phyloP scores from a whole-genome alignment of 2,113 vertebrate genomes.

The Delphinus delphis region DNA sequence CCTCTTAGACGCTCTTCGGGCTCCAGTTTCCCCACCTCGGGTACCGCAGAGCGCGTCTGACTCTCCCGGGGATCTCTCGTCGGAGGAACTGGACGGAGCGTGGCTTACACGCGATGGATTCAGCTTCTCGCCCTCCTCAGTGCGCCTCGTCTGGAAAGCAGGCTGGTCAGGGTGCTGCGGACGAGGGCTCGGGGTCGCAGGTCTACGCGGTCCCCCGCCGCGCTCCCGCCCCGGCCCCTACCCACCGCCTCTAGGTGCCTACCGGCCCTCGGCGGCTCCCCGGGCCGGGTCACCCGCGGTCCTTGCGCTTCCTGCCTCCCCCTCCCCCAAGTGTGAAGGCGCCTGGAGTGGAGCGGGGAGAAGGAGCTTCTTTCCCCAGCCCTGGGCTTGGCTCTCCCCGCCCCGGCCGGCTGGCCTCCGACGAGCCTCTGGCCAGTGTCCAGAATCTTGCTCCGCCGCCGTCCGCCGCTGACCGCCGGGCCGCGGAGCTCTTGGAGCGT shows the following conservation, averaged over 20 bases:
- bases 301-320: constrained; percentile 57
- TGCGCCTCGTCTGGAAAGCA: not conserved
- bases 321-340: constrained; percentile 13
- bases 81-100: not conserved
- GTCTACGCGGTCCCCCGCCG: not conserved
- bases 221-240: not conserved
- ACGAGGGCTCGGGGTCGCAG: not conserved
- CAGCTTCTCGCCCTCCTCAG: not conserved
- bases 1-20: not conserved
- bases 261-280: not conserved
- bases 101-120: too few relatives aligned
- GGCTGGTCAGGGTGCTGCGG: not conserved
- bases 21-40: not conserved
- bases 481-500: not conserved
- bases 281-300: not conserved
- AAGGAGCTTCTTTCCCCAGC: constrained; percentile 28
- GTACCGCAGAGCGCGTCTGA: not conserved
- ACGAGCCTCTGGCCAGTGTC: constrained; percentile 30
- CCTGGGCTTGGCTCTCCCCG: not conserved
- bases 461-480: not conserved
- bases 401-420: constrained; percentile 4
- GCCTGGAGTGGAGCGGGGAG: not conserved
- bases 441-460: constrained; percentile 7
- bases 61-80: not conserved
- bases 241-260: not conserved